These are phyloP conservation scores for Matsumyia berberina DNA, from an alignment of 2,888 invertebrate genomes.

Conservation along the genomic window DNA sequence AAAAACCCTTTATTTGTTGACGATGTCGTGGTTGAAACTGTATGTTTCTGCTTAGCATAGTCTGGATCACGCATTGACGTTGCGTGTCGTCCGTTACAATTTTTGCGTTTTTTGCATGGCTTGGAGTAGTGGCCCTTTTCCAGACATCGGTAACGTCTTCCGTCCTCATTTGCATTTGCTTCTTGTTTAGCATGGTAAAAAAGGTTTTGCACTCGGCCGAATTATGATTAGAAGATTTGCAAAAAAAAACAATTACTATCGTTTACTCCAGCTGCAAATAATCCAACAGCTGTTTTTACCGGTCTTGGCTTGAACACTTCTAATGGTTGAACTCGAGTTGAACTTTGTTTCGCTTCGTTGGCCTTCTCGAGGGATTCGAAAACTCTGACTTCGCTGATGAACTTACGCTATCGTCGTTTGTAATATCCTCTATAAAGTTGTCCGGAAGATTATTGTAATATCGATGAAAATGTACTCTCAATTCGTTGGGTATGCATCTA, in stretches of 20 bases:
- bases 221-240: slow-evolving; percentile 10
- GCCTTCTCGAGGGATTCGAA: too few species aligned
- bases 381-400: too few species aligned
- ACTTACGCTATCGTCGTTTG: too few species aligned
- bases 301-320: slow-evolving; percentile 4
- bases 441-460: too few species aligned
- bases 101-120: slow-evolving; percentile 8
- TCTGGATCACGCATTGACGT: slow-evolving; percentile 19
- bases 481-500: too few species aligned
- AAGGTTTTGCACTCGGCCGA: slow-evolving; percentile 11
- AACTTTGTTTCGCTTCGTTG: too few species aligned
- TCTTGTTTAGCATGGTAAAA: slow-evolving; percentile 15
- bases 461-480: too few species aligned
- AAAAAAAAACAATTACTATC: slow-evolving; percentile 9
- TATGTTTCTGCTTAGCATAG: too few species aligned
- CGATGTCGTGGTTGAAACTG: neutral
- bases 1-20: too few species aligned
- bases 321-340: too few species aligned
- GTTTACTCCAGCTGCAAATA: slow-evolving; percentile 3
- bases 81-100: slow-evolving; percentile 21
- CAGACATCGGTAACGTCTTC: slow-evolving; percentile 2
- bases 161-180: slow-evolving; percentile 27
- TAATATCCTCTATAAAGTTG: too few species aligned
- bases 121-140: slow-evolving; percentile 23
- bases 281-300: slow-evolving; percentile 23